These are phyloP conservation scores for Coryphaenoides rupestris DNA, from an alignment of 2,113 vertebrate genomes.

Conservation along the genomic window DNA sequence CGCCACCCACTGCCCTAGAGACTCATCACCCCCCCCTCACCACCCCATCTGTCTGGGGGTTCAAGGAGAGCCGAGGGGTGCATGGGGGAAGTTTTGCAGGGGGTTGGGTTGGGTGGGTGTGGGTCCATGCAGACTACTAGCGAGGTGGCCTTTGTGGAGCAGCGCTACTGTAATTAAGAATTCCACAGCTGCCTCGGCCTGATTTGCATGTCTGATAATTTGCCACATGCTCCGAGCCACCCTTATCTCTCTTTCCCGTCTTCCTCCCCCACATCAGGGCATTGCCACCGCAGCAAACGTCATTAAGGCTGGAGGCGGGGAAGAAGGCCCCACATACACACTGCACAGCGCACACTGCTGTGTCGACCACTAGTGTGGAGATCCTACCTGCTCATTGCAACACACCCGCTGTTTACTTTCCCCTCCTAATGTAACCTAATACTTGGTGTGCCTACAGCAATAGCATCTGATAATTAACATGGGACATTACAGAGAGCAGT, in stretches of 20 bases:
- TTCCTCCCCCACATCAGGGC: constrained; percentile 65
- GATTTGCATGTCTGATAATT: constrained; percentile 76
- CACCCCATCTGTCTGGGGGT: constrained; percentile 66
- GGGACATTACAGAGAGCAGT: too few relatives aligned
- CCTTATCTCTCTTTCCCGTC: too few relatives aligned
- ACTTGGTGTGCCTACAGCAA: too few relatives aligned
- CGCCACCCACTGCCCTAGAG: constrained; percentile 36
- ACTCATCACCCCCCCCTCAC: constrained; percentile 39
- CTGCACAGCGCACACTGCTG: too few relatives aligned
- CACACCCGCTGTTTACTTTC: neutral
- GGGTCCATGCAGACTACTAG: constrained; percentile 24
- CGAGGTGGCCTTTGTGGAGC: constrained; percentile 64
- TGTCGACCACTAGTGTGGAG: constrained; percentile 24
- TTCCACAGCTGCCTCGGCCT: constrained; percentile 69
- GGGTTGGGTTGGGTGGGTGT: constrained; percentile 31
- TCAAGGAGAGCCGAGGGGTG: constrained; percentile 39
- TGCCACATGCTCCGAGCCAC: constrained; percentile 64
- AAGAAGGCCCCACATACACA: constrained; percentile 27
- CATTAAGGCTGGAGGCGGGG: constrained; percentile 55
- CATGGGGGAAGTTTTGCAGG: too few relatives aligned
- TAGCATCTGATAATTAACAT: too few relatives aligned
- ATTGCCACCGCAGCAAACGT: constrained; percentile 56
- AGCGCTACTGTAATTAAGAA: constrained; percentile 64
- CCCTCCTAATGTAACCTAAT: neutral
- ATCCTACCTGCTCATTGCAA: constrained; percentile 20